Evolutionary conservation across 2,888 invertebrate species (phyloP), one percentile per base, ranked within the genome.

Genomic region (Cryptus viduatorius): DNA sequence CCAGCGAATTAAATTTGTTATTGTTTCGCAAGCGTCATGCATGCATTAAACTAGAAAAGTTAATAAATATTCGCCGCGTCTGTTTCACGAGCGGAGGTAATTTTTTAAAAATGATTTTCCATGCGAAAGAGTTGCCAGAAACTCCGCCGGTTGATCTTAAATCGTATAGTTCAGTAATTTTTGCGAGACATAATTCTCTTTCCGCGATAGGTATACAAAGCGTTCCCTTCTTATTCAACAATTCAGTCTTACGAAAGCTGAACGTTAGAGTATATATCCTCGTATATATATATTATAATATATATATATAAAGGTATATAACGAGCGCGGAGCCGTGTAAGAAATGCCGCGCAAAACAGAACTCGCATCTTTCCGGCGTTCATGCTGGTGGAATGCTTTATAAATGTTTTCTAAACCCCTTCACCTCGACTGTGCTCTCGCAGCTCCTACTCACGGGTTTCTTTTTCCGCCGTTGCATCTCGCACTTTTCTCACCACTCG

Each of bases 401-500:
- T 84, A 84, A 84, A 84, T 78, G 84, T 81, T 84, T 84, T 79
- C 56, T 78, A 78, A 84, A 84, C 81, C 73, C 75, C 73, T 78
- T 84, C 84, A 78, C 78, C 78, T 79, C 73, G 64, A 69, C 84
- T 24, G 56, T 69, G 59, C 67, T 79, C 75, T 72, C 59, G 12
- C 31, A 71, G 56, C 69, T 73, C 50, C 68, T 69, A 68, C 86
- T 61, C 80, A 71, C 37, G 79, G 78, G 80, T 79, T 76, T 79
- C 79, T 61, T 84, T 84, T 86, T 86, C 78, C 61, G 71, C 46
- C 83, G 77, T 71, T 84, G 79, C 72, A 76, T 84, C 81, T 65
- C 61, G 73, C 83, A 77, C 86, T 87, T 86, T 86, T 87, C 81
- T 84, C 86, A 83, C 79, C 83, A 56, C 79, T 64, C 69, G 71